These are phyloP conservation scores for Melanchra persicariae DNA, from an alignment of 2,888 invertebrate genomes.

Conservation along the genomic window DNA sequence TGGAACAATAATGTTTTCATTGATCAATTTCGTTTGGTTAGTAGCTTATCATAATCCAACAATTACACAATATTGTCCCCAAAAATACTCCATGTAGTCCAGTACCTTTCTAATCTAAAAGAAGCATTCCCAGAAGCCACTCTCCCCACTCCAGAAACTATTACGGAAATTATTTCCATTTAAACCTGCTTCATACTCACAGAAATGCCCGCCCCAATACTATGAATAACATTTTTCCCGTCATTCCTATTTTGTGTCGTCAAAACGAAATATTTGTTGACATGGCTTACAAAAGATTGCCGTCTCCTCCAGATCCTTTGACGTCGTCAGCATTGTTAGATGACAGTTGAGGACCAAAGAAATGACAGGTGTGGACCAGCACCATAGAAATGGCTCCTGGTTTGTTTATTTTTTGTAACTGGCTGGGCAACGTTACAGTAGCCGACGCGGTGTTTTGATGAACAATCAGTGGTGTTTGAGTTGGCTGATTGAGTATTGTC, in stretches of 20 bases:
- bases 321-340: slow-evolving; percentile 38
- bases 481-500: slow-evolving; percentile 48
- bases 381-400: slow-evolving; percentile 35
- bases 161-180: slow-evolving; percentile 22
- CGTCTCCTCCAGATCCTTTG: slow-evolving; percentile 48
- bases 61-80: not conserved
- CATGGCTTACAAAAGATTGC: slow-evolving; percentile 50
- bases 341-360: slow-evolving; percentile 53
- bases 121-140: not conserved
- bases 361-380: slow-evolving; percentile 18
- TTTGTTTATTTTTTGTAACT: slow-evolving; percentile 49
- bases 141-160: not conserved
- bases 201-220: slow-evolving; percentile 11
- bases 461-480: slow-evolving; percentile 44
- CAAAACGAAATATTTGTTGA: slow-evolving; percentile 62
- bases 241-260: slow-evolving; percentile 41
- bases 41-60: not conserved
- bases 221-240: slow-evolving; percentile 28
- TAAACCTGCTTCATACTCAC: slow-evolving; percentile 3
- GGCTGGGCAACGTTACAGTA: not conserved
- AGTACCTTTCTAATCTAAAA: not conserved
- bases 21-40: not conserved
- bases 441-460: slow-evolving; percentile 31
- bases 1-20: not conserved
- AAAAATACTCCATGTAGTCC: not conserved